Conservation (phyloP, 2,113 vertebrate genomes). For the Psilopsiagon aymara region DNA sequence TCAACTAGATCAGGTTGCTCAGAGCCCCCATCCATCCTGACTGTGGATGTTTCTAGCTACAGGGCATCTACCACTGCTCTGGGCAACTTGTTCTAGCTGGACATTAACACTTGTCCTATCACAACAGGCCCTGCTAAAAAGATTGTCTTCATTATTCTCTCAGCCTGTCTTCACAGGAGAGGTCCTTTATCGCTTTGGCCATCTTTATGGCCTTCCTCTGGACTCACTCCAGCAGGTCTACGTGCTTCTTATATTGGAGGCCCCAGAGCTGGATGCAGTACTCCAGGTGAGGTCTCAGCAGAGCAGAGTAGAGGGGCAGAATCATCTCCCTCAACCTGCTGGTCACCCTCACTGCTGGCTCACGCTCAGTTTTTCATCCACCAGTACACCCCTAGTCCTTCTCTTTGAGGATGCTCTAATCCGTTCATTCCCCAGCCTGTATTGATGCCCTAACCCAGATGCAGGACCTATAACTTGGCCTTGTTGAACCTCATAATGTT, state of each 20-base stretch:
- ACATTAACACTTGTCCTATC: not conserved
- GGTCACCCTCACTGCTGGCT: fast-evolving
- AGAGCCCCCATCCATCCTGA: not conserved
- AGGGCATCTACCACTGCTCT: not conserved
- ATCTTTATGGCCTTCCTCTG: not conserved
- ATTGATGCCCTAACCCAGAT: not conserved
- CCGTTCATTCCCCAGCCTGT: not conserved
- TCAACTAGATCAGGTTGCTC: not conserved
- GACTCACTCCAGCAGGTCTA: not conserved
- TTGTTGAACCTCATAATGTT: not conserved
- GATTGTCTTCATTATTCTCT: not conserved
- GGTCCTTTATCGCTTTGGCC: not conserved
- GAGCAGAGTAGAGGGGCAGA: not conserved
- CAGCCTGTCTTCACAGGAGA: not conserved
- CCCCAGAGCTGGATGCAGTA: not conserved
- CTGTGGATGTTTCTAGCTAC: not conserved
- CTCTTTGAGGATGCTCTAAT: not conserved
- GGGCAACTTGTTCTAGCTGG: not conserved
- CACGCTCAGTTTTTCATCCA: not conserved
- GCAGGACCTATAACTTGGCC: not conserved
- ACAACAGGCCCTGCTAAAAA: not conserved
- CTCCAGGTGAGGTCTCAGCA: not conserved
- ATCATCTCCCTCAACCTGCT: not conserved
- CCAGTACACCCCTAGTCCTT: not conserved
- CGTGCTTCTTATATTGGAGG: not conserved